phyloP scores from a whole-genome alignment of 1,140 invertebrate genomes.

The Popillia japonica region DNA sequence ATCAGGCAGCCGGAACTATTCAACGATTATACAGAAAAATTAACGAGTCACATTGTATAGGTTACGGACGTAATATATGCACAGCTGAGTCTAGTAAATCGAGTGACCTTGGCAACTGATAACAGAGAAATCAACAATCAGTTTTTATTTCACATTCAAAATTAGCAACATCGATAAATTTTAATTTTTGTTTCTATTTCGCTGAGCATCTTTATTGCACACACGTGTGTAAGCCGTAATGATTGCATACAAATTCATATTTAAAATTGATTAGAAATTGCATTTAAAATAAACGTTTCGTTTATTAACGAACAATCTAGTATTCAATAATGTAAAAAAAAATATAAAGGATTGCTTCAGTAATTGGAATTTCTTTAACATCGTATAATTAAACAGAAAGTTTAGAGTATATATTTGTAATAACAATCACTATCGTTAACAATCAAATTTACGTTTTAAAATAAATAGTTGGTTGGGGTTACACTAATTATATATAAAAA shows the following conservation, averaged over 20 bases:
- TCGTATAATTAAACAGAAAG: too few species aligned
- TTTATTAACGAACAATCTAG: too few species aligned
- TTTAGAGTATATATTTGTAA: too few species aligned
- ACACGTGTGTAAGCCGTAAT: not conserved
- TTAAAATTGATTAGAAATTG: not conserved
- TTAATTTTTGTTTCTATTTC: not conserved
- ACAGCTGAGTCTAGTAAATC: not conserved
- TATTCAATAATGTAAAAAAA: too few species aligned
- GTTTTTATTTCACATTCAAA: not conserved
- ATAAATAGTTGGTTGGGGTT: too few species aligned
- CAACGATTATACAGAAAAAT: not conserved
- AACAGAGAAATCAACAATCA: not conserved
- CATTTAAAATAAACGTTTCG: too few species aligned
- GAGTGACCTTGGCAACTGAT: conserved; percentile 10
- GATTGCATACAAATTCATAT: not conserved
- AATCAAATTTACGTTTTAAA: too few species aligned
- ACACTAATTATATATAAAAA: too few species aligned
- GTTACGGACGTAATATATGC: not conserved
- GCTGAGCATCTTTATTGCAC: not conserved
- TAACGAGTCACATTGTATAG: not conserved
- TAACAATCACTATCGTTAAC: too few species aligned
- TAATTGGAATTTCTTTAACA: too few species aligned
- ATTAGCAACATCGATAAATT: not conserved
- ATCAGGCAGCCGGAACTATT: not conserved
- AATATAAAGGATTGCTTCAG: too few species aligned